Evolutionary conservation across 1,140 invertebrate genomes (phyloP).

Genomic region (Euglossa dilemma): DNA sequence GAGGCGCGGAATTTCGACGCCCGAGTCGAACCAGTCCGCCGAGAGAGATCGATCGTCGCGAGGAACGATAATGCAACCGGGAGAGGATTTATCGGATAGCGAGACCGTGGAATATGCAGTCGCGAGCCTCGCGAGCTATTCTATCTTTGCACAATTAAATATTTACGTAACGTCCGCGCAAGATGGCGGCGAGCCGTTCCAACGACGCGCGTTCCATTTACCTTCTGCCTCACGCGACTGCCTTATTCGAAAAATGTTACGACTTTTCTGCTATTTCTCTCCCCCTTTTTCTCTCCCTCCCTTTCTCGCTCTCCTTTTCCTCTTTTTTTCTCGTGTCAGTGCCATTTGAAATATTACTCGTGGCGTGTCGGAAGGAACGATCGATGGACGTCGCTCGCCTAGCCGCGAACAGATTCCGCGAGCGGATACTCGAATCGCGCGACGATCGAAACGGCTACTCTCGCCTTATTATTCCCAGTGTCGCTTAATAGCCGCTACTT

Average conservation of each 20-base stretch:
- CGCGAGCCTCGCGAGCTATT: background rate
- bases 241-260: background rate
- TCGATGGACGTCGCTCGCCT: no score
- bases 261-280: background rate
- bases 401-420: no score
- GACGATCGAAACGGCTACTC: background rate
- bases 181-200: background rate
- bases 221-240: no score
- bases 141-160: slow-evolving; percentile 36
- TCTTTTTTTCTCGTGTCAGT: no score
- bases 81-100: background rate
- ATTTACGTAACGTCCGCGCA: slow-evolving; percentile 17
- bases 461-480: background rate
- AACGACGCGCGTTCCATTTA: slow-evolving; percentile 1
- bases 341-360: no score
- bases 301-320: background rate
- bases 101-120: background rate
- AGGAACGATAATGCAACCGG: background rate
- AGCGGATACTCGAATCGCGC: background rate
- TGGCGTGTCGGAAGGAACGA: no score
- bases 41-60: no score
- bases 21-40: background rate
- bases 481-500: background rate
- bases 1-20: background rate
- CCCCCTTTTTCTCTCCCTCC: no score